Base-by-base conservation (phyloP, 2,888 invertebrate species). In the Tenthredo scrophulariae region DNA sequence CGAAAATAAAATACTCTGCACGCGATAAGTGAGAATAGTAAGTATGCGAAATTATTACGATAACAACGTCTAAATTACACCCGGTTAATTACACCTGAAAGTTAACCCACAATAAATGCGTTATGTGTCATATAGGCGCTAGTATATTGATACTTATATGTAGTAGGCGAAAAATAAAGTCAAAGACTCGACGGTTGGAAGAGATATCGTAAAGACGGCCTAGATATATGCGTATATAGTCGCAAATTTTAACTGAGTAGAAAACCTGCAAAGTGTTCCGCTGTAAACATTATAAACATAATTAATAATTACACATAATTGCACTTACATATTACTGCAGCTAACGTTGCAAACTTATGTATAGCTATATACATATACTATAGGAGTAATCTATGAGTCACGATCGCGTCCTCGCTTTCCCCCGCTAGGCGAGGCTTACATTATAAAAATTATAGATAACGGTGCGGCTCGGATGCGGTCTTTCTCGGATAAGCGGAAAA, bases 401-500 rank as follows among this genome's bases (percentile, higher is more conserved):
- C 80, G 37, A 40, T 33, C 80, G 62, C 80, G 40, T 80, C 62
- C 62, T 33, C 80, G 80, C 80, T 80, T 80, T 80, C 80, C 62
- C 40, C 22, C 40, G 33, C 18, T 62, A 80, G 40, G 29, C 80
- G 43, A 80, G 37, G 65, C 80, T 79, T 70, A 70, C 67, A 62
- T 77, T 33, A 77, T 18, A 54, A 80, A 83, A 83, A 70, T 83
- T 46, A 80, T 26, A 83, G 83, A 83, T 83, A 83, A 83, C 83
- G 46, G 67, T 46, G 46, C 29, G n/a, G n/a, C 37, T 40, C 58
- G 29, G 70, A 40, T 70, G 83, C 67, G 46, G 83, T 83, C 46
- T 67, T 83, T 43, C 83, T 29, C 40, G 67, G 83, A 83, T 62
- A 70, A 67, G 46, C 43, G 40, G 83, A 33, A 83, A 83, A 67